Evolutionary conservation across 1,140 invertebrate genomes (phyloP).

Genomic region (Steinernema khuongi): DNA sequence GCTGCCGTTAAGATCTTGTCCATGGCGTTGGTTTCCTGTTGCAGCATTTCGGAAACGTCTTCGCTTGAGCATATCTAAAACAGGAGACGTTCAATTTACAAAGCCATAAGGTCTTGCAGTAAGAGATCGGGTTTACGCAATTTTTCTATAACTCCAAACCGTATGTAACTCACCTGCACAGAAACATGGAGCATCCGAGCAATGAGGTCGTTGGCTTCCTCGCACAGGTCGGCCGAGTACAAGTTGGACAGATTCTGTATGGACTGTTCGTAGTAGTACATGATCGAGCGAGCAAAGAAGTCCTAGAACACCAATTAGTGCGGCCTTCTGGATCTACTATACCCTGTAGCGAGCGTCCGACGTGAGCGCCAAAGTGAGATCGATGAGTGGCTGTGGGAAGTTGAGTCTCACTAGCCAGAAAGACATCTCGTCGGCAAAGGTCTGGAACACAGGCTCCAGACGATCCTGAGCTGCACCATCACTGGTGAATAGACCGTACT

Average conservation of each 20-base stretch:
- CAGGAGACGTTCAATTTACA: too few species aligned
- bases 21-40: not conserved
- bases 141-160: not conserved
- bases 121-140: too few species aligned
- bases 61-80: constrained; percentile 13
- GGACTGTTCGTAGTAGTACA: not conserved
- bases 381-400: constrained; percentile 30
- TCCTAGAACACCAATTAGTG: not conserved
- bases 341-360: constrained; percentile 30
- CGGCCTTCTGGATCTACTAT: not conserved
- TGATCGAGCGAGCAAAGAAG: not conserved
- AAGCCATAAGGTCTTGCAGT: too few species aligned
- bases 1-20: not conserved
- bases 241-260: not conserved
- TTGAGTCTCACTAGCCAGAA: constrained; percentile 28
- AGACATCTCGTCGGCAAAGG: constrained; percentile 24
- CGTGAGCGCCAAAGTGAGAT: constrained; percentile 22
- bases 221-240: not conserved
- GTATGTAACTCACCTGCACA: not conserved
- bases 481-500: not conserved
- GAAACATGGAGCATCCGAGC: not conserved
- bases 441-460: not conserved
- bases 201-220: not conserved
- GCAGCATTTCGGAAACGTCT: not conserved
- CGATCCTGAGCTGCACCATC: not conserved